phyloP scores from a whole-genome alignment of 37 sponge, comb jelly and placozoan genomes.

The Eunapius fragilis region DNA sequence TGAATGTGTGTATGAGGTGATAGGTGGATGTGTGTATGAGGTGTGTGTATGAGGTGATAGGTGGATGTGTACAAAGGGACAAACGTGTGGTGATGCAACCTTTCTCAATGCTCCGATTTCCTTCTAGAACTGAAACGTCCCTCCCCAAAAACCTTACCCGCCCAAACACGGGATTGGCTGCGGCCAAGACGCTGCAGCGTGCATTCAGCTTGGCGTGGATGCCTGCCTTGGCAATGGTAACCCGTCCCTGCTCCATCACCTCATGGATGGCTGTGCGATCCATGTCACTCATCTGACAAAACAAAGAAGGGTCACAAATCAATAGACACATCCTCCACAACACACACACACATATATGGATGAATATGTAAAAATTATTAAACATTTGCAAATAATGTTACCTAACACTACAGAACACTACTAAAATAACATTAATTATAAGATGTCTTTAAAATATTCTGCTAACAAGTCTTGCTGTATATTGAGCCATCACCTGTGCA shows the following conservation, averaged over 20 bases:
- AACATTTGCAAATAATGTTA: too few species aligned
- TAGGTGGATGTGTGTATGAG: constrained; percentile 2
- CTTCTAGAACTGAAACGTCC: not conserved
- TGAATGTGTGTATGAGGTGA: constrained; percentile 6
- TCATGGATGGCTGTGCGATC: constrained; percentile 99
- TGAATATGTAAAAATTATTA: too few species aligned
- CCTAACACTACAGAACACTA: too few species aligned
- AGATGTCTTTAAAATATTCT: too few species aligned
- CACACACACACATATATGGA: too few species aligned
- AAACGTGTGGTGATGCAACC: too few species aligned
- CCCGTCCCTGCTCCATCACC: constrained; percentile 99
- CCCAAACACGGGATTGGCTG: constrained; percentile 99
- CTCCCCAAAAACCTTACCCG: constrained; percentile 49
- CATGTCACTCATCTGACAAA: constrained; percentile 92
- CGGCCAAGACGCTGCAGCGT: constrained; percentile 95
- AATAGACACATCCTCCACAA: constrained; percentile 19
- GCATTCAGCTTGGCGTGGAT: constrained; percentile 99
- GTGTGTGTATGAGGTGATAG: too few species aligned
- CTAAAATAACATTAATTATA: too few species aligned
- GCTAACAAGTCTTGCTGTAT: too few species aligned
- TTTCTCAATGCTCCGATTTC: too few species aligned
- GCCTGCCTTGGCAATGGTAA: constrained; percentile 98
- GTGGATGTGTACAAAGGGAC: too few species aligned
- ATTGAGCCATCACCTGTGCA: too few species aligned
- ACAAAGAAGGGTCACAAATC: not conserved